Evolutionary conservation across 2,888 invertebrate species (phyloP).

Genomic region (Eupithecia pulchellata): DNA sequence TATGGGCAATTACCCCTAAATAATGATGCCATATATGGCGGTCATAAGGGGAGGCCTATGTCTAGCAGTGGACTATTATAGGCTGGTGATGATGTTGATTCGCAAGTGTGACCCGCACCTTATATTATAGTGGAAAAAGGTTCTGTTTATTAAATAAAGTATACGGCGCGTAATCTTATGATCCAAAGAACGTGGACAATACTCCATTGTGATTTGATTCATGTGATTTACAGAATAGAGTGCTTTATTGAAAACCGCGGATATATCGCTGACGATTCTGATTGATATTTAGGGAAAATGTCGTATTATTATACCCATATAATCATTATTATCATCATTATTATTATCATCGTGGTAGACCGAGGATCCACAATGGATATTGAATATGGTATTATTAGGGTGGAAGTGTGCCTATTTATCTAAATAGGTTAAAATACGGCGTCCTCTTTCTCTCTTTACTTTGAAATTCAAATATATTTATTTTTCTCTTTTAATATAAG

Average conservation of each 20-base stretch:
- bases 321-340: not conserved
- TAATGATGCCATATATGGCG: no score
- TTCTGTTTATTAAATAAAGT: slow-evolving; percentile 23
- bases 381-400: not conserved
- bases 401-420: not conserved
- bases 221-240: slow-evolving; percentile 9
- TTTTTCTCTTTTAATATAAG: no score
- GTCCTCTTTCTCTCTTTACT: no score
- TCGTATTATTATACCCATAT: slow-evolving; percentile 4
- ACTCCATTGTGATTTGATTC: slow-evolving; percentile 17
- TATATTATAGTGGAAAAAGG: slow-evolving; percentile 2
- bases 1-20: no score
- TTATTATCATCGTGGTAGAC: not conserved
- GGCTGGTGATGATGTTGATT: no score
- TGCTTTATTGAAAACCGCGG: slow-evolving; percentile 3
- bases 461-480: no score
- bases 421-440: not conserved
- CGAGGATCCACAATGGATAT: not conserved
- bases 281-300: slow-evolving; percentile 1
- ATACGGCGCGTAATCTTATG: slow-evolving; percentile 6
- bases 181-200: slow-evolving; percentile 13
- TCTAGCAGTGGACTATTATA: no score
- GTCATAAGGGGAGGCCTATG: no score
- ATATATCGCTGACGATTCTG: not conserved
- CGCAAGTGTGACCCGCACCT: not conserved